phyloP scores from a whole-genome alignment of 2,888 invertebrate species.

The Malachius bipustulatus region DNA sequence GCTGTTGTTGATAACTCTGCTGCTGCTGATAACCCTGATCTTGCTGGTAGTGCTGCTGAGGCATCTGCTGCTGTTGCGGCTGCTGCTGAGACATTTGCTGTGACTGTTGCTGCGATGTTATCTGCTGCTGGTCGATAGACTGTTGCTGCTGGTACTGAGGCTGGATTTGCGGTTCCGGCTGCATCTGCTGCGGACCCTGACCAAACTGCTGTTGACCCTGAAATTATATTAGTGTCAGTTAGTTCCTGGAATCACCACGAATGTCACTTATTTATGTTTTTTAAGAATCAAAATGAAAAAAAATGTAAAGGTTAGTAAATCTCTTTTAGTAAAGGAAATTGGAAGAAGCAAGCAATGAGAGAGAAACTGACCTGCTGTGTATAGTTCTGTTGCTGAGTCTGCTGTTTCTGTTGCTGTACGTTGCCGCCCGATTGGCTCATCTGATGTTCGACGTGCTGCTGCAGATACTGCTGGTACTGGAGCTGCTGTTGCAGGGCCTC shows the following conservation, averaged over 20 bases:
- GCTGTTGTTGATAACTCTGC: constrained; percentile 9
- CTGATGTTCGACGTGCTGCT: constrained; percentile 44
- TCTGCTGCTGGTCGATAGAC: constrained; percentile 15
- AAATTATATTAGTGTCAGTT: no score
- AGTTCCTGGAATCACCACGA: no score
- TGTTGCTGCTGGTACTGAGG: constrained; percentile 23
- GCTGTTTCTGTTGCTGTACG: constrained; percentile 17
- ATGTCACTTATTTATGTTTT: no score
- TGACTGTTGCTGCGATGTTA: constrained; percentile 20
- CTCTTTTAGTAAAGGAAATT: no score
- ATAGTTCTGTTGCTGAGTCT: constrained; percentile 31
- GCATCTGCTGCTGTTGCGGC: constrained; percentile 16
- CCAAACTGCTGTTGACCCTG: constrained; percentile 14
- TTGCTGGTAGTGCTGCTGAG: constrained; percentile 17
- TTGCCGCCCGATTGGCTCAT: constrained; percentile 23
- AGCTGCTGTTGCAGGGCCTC: constrained; percentile 41
- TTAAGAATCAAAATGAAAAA: no score
- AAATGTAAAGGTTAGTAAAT: no score
- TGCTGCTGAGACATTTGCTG: constrained; percentile 14
- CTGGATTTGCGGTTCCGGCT: constrained; percentile 13
- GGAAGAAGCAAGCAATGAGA: no score
- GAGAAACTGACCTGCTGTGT: no score
- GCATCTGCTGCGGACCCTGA: constrained; percentile 17
- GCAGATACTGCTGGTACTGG: constrained; percentile 45
- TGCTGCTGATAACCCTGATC: constrained; percentile 12